Base-by-base conservation (phyloP, 1,140 invertebrate species). In the Portunus trituberculatus region DNA sequence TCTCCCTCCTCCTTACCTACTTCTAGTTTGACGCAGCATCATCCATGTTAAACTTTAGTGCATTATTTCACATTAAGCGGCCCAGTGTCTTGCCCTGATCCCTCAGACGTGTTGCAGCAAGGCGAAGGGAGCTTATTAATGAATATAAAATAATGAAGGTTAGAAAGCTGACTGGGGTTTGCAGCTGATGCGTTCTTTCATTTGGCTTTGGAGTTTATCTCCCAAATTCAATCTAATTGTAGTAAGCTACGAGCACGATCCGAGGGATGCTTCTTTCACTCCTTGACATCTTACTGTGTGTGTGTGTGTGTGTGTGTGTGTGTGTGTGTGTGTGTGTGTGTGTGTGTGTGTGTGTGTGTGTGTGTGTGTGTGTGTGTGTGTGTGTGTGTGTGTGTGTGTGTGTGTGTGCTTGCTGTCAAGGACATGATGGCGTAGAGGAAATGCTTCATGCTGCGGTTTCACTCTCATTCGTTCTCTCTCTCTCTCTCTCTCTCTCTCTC, bases 341-440 rank as follows among this genome's bases (percentile, higher is more conserved):
- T 76, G 59, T 76, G 59, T 76, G 59, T 76, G 59, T 25, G 59
- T 76, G 59, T 76, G 59, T 76, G 67, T 76, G 67, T 76, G 67
- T 76, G 67, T 76, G 67, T 76, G 67, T 76, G 67, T 76, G 67
- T 76, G 67, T 76, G 67, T 76, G 67, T 76, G 67, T 76, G 67
- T 76, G 67, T 76, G 67, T 76, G 67, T n/a, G 20, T 76, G 67
- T 76, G 67, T n/a, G 67, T 76, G 67, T 76, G 67, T 76, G 67
- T 16, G 67, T 76, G 67, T 59, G 10, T 20, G 52, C 52, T 20
- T 20, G 16, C 52, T 12, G 8, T 59, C 52, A 14, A n/a, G 67
- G 20, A 59, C 12, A 20, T 59, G 12, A 59, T 59, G 52, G 52
- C 52, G 52, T 12, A 59, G 52, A 59, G 52, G 52, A 59, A 59